phyloP scores from a whole-genome alignment of 2,888 invertebrate genomes.

The Drosophila suboccidentalis region DNA sequence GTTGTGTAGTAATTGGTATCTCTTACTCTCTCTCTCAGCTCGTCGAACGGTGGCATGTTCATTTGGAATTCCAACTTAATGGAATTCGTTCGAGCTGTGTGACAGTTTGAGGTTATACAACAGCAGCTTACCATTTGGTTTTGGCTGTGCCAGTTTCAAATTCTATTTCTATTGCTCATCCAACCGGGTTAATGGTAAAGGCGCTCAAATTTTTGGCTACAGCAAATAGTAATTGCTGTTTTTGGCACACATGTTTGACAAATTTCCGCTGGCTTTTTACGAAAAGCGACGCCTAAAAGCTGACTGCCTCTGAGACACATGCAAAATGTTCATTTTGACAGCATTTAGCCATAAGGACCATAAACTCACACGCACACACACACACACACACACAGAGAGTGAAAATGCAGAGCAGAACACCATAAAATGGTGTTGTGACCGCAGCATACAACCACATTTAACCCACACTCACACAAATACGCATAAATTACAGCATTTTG shows the following conservation, averaged over 20 bases:
- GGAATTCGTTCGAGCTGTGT: constrained; percentile 39
- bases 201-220: constrained; percentile 24
- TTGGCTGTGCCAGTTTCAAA: constrained; percentile 14
- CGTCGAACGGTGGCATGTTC: constrained; percentile 5
- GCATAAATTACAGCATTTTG: constrained; percentile 72
- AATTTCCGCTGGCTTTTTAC: constrained; percentile 15
- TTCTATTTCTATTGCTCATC: constrained; percentile 20
- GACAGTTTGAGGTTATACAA: constrained; percentile 44
- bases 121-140: constrained; percentile 4
- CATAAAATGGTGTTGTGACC: constrained; percentile 55
- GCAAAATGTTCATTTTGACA: constrained; percentile 58
- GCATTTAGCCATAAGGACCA: constrained; percentile 42
- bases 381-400: constrained; percentile 12
- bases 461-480: constrained; percentile 41
- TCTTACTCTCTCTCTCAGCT: constrained; percentile 5
- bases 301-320: constrained; percentile 17
- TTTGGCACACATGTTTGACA: constrained; percentile 29
- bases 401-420: constrained; percentile 21
- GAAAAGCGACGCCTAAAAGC: constrained; percentile 9
- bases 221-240: constrained; percentile 10
- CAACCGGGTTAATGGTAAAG: constrained; percentile 41
- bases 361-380: constrained; percentile 7
- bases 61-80: constrained; percentile 50
- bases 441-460: constrained; percentile 32
- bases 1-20: constrained; percentile 37